phyloP scores from a whole-genome alignment of 2,113 vertebrate species.

The Thinocorus orbignyianus region DNA sequence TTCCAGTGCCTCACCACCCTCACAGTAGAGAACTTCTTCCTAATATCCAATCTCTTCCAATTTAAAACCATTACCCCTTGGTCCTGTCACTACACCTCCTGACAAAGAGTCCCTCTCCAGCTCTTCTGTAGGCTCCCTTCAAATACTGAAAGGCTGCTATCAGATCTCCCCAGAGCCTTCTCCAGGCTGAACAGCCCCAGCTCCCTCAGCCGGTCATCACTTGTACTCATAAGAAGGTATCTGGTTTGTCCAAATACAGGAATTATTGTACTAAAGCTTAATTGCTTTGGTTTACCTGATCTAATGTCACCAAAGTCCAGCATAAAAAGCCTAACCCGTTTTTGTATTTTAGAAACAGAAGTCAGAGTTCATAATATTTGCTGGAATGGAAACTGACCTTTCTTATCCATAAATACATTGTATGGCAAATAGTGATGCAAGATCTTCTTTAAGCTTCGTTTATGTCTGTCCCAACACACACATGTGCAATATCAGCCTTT shows the following conservation, averaged over 20 bases:
- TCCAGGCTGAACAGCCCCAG: too few relatives aligned
- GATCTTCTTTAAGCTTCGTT: not conserved
- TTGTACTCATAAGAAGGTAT: not conserved
- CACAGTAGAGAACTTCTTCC: too few relatives aligned
- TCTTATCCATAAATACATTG: not conserved
- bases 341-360: not conserved
- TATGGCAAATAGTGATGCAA: not conserved
- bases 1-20: too few relatives aligned
- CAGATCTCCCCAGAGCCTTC: too few relatives aligned
- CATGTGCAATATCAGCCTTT: fast-evolving
- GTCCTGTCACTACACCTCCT: too few relatives aligned
- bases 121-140: too few relatives aligned
- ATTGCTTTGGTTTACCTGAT: not conserved
- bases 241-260: not conserved
- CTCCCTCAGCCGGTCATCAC: too few relatives aligned
- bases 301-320: not conserved
- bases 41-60: too few relatives aligned
- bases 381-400: not conserved
- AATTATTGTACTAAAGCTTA: not conserved
- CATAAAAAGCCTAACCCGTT: not conserved
- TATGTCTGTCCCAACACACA: fast-evolving
- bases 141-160: too few relatives aligned
- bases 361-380: not conserved
- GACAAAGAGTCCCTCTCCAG: too few relatives aligned
- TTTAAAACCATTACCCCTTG: too few relatives aligned